Evolutionary conservation across 2,888 invertebrate genomes (phyloP).

Genomic region (Pyrrhosoma nymphula): DNA sequence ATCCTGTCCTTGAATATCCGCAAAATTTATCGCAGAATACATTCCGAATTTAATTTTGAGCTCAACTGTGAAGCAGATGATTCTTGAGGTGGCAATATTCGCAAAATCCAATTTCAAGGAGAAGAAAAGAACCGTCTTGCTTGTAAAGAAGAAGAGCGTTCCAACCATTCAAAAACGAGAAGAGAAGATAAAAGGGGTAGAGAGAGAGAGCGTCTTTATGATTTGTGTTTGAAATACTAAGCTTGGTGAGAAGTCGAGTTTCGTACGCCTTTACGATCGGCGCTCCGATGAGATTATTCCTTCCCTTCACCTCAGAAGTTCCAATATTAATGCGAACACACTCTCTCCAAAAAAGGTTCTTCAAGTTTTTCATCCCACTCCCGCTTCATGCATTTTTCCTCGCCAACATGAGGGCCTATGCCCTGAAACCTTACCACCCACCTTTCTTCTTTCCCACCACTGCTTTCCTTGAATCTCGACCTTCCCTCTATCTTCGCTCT

Average conservation of each 20-base stretch:
- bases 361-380: background rate
- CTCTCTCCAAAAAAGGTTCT: background rate
- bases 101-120: constrained; percentile 7
- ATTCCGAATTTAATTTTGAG: background rate
- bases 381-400: background rate
- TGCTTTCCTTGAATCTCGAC: background rate
- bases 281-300: background rate
- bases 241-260: constrained; percentile 4
- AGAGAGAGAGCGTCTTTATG: background rate
- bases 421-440: background rate
- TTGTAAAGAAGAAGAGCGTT: background rate
- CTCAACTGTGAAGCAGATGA: background rate
- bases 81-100: background rate
- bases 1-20: background rate
- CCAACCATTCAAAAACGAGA: background rate
- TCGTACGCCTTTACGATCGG: background rate
- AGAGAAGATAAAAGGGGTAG: background rate
- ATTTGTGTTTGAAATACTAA: constrained; percentile 16
- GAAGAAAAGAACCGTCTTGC: background rate
- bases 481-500: background rate
- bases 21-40: background rate
- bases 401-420: background rate
- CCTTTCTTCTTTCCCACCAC: background rate
- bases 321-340: background rate
- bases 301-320: background rate